A percentile compares a stretch with the other conserved stretches of the same genome.
phyloP scores from a whole-genome alignment of 2,113 vertebrate species.

The Pontoporia blainvillei region DNA sequence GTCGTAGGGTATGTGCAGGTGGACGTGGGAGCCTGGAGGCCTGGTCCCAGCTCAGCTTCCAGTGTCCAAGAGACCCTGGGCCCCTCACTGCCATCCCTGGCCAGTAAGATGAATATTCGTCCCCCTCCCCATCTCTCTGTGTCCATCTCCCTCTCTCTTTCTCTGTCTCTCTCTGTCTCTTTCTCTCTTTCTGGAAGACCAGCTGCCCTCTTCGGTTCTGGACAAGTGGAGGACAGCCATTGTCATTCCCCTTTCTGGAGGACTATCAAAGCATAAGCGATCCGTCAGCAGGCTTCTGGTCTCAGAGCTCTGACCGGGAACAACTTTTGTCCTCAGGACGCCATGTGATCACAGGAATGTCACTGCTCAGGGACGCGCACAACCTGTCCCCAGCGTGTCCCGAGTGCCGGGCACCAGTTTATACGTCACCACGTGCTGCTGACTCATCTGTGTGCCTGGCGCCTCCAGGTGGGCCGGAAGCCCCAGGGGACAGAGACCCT shows the following conservation, averaged over 20 bases:
- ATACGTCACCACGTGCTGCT: fast-evolving
- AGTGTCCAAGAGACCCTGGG: not conserved
- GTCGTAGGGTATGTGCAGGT: fast-evolving
- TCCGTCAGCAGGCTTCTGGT: too few species aligned
- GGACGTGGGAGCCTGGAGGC: not conserved
- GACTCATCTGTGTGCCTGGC: fast-evolving
- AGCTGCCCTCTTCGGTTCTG: too few species aligned
- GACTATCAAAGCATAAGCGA: not conserved
- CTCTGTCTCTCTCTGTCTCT: not conserved
- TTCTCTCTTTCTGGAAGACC: not conserved
- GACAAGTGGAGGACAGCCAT: not conserved
- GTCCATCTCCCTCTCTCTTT: not conserved
- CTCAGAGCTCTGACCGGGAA: not conserved
- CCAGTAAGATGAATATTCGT: fast-evolving
- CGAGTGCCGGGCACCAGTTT: fast-evolving
- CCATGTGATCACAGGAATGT: not conserved
- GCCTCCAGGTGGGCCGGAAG: not conserved
- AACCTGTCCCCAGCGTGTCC: not conserved
- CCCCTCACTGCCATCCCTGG: not conserved
- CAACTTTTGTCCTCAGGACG: not conserved
- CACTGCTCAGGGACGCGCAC: fast-evolving
- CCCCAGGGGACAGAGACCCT: too few species aligned
- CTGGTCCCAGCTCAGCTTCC: not conserved
- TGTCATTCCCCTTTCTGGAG: fast-evolving
- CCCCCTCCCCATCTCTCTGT: not conserved